Base-by-base conservation (phyloP, 2,888 invertebrate species). In the Tricholauxania praeusta region DNA sequence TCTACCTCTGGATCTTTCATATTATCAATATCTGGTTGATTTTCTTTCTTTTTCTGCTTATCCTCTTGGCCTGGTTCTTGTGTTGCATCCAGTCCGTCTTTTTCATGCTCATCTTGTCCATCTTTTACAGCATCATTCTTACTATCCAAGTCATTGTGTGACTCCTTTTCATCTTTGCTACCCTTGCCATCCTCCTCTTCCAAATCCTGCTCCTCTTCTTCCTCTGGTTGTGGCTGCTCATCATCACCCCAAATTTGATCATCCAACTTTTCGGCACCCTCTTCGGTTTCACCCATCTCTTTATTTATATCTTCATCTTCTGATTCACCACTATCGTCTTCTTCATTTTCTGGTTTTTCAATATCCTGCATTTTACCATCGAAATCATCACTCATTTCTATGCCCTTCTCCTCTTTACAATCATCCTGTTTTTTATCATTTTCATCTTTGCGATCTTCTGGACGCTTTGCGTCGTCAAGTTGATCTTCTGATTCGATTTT, bases 371-470 rank as follows among this genome's bases (percentile, higher is more conserved):
- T 82, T 78, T 83, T 83, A 53, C 88, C 96, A 72, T 97, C 97
- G 83, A 99, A 97, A 84, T 99, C 96, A 78, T 98, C 97, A 19
- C 95, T 94, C 96, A 98, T 97, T 81, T 98, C 97, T 71, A 98
- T 93, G 19, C 96, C 97, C 66, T 96, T 93, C 76, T 97, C 95
- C 83, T 97, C 96, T 81, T 94, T 92, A 80, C 93, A 92, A 82
- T 95, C 93, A 80, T 92, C 90, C 47, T 93, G 91, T 73, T 92
- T 90, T 76, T 95, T 93, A 81, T 96, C 91, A 4, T 80, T 82
- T 77, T 96, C 91, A 48, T 86, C 82, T 39, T 86, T 83, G 1
- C 86, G 84, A 81, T 94, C 95, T 64, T 93, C 92, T 49, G 93
- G 93, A 75, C 92, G 90, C 78, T 91, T 90, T 0, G 97, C 95